These are phyloP conservation scores for Sylvia borin DNA, from an alignment of 2,797 vertebrate species.

Conservation along the genomic window DNA sequence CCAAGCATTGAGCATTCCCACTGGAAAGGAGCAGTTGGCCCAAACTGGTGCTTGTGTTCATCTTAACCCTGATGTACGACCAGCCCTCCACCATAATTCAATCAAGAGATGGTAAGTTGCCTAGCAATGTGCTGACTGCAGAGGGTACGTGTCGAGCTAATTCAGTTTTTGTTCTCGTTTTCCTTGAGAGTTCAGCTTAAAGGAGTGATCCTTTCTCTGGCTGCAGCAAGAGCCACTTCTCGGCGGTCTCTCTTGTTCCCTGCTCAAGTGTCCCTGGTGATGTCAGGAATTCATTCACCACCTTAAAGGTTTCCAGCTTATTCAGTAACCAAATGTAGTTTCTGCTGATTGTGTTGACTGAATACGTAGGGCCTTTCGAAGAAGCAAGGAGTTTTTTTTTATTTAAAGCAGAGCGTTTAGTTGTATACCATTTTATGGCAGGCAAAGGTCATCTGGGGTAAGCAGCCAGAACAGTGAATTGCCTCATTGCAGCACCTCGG, in stretches of 20 bases:
- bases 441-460: slow-evolving; percentile 36
- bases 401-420: slow-evolving; percentile 28
- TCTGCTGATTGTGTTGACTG: slow-evolving; percentile 61
- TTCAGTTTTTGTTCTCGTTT: slow-evolving; percentile 61
- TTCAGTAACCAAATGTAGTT: slow-evolving; percentile 58
- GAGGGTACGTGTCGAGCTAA: slow-evolving; percentile 47
- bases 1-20: slow-evolving; percentile 27
- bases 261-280: slow-evolving; percentile 43
- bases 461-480: slow-evolving; percentile 35
- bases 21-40: slow-evolving; percentile 67
- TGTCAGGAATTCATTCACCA: slow-evolving; percentile 58
- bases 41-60: slow-evolving; percentile 52
- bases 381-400: slow-evolving; percentile 1
- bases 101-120: slow-evolving; percentile 67
- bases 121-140: slow-evolving; percentile 66
- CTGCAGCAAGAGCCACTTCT: slow-evolving; percentile 37
- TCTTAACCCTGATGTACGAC: slow-evolving; percentile 66
- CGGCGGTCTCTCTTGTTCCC: slow-evolving; percentile 30
- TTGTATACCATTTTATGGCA: slow-evolving; percentile 41
- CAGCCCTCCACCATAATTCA: slow-evolving; percentile 62
- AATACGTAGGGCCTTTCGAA: slow-evolving; percentile 51
- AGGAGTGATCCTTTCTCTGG: slow-evolving; percentile 33
- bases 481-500: not conserved
- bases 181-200: slow-evolving; percentile 53
- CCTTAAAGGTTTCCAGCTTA: slow-evolving; percentile 64